Evolutionary conservation across 2,113 vertebrate genomes (phyloP), one percentile per base, ranked within the genome.

Genomic region (Aptenodytes forsteri): DNA sequence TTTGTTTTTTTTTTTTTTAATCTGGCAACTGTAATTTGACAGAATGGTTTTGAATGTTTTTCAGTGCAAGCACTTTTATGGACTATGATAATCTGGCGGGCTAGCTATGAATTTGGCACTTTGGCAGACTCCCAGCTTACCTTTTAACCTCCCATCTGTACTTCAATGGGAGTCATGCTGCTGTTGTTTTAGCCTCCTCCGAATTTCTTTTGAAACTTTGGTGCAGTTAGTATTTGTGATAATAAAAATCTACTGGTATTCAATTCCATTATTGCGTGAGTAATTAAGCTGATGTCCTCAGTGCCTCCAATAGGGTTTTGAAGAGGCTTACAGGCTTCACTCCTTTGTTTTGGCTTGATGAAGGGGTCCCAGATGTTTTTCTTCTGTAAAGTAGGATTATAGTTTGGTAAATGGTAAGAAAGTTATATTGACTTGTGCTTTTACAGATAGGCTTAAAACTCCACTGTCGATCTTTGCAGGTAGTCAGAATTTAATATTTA

Each of bases 141-240:
- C 78, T 96, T 91, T 95, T 97, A 81, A 84, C 89, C 91, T 95
- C 73, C 17, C 38, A 18, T 73, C 42, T 90, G n/a, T 86, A 81
- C 49, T 58, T 86, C 54, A 65, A 50, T 0, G 2, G 71, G 50
- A 83, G 64, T 94, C 46, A 34, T 34, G 17, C 49, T 92, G 50
- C 67, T 89, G 50, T 88, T 94, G 76, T 44, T 93, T 96, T 89
- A 96, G 71, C 69, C n/a, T 86, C 85, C 86, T 88, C 26, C 47
- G 93, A 58, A 83, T 86, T 83, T 81, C 64, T 95, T 91, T 93
- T 81, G 55, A 94, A 93, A 92, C 55, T 62, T 7, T 27, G 26
- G 50, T 90, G 25, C 46, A 42, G 36, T 91, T 90, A 87, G n/a
- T 70, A 30, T 70, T 70, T 61, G 42, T 73, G 71, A 59, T 90